Evolutionary conservation across 2,888 invertebrate genomes (phyloP), one percentile per base, ranked within the genome.

Genomic region (Zygogramma bicolorata): DNA sequence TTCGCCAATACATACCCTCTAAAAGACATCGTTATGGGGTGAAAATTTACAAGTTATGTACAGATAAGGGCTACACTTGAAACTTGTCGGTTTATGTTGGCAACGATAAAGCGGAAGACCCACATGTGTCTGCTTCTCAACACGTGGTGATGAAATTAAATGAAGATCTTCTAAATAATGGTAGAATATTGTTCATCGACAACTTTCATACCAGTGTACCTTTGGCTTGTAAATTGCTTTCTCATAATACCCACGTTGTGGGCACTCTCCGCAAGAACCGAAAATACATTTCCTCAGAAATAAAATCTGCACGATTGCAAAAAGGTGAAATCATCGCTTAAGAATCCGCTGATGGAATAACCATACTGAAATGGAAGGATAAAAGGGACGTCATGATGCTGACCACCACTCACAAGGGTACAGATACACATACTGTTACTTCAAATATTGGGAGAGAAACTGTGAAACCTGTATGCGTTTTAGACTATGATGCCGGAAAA

Each of bases 11-110:
- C 62, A 76, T 77, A 34, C 53, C 65, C 22, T 71, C 70, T 22
- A 75, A 77, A 74, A 63, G 72, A 20, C 80, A 80, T 53, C 81
- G 79, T 61, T 82, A 82, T 79, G 82, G 81, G 5, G 67, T 77
- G 20, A 77, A 76, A 65, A 15, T 79, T 1, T 68, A 61, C 38
- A 72, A 68, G 62, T 25, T 68, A 13, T 72, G 65, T 46, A 15
- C 20, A 18, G 57, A 20, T 10, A 25, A 20, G 10, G 78, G 75
- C 22, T 77, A 78, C 60, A 77, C 74, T 8, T 76, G 65, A 20
- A 69, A 74, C 40, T 38, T 71, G 20, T 67, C 74, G 60, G 70
- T 78, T 42, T 78, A 77, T 65, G 60, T 40, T 40, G 40, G 40
- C 40, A 40, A 40, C 15, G 40, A 13, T 40, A 40, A 40, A 40